Evolutionary conservation across 2,113 vertebrate species (phyloP).

Genomic region (Nyctibius bracteatus): DNA sequence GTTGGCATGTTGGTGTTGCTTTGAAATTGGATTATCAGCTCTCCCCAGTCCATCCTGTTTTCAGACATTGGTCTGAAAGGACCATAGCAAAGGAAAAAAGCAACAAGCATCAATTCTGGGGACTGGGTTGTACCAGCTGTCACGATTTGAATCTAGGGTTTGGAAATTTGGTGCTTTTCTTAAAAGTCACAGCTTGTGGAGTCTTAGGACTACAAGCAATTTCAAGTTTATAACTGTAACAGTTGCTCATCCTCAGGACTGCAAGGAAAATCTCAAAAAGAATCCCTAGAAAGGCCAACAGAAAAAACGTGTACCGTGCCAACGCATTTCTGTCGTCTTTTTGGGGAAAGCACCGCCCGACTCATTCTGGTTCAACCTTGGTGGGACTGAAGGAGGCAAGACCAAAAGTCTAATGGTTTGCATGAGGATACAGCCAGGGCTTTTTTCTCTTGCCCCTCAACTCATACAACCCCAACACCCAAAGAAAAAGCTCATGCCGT

Average conservation of each 20-base stretch:
- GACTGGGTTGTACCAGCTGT: neutral
- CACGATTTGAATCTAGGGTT: neutral
- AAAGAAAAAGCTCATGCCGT: neutral
- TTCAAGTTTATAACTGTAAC: neutral
- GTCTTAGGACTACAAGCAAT: neutral
- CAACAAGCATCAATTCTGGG: neutral
- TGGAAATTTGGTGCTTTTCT: neutral
- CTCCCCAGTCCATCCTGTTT: neutral
- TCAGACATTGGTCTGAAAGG: neutral
- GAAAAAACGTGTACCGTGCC: accelerated
- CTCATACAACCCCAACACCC: neutral
- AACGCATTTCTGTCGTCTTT: neutral
- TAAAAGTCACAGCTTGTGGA: neutral
- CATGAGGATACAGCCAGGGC: neutral
- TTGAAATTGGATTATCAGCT: neutral
- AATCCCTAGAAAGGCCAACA: neutral
- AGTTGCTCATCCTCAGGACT: neutral
- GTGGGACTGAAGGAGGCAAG: neutral
- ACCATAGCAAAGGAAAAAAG: neutral
- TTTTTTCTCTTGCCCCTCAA: neutral
- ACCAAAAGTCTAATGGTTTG: neutral
- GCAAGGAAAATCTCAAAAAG: neutral
- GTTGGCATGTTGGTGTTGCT: neutral
- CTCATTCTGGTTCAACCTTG: neutral
- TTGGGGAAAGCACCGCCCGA: neutral